phyloP scores from a whole-genome alignment of 2,113 vertebrate species.

The Climacteris rufus region DNA sequence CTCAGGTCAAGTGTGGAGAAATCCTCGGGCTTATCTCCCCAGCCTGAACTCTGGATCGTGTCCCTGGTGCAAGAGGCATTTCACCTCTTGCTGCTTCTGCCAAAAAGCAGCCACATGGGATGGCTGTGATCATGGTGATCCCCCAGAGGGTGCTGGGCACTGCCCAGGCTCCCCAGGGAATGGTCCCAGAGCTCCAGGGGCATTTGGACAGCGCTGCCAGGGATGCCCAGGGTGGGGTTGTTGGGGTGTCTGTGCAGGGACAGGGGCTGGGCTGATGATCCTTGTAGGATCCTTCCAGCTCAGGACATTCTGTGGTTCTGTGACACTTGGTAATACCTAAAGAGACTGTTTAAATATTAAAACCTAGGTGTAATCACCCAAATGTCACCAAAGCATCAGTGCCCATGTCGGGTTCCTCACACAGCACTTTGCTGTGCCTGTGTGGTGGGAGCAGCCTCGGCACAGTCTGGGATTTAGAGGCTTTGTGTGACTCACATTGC shows the following conservation, averaged over 20 bases:
- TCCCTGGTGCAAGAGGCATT: not conserved
- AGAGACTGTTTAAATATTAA: not conserved
- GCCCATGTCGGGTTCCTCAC: not conserved
- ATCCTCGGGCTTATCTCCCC: not conserved
- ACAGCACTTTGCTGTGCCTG: fast-evolving
- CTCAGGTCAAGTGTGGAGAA: not conserved
- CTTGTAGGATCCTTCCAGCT: fast-evolving
- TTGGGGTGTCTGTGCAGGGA: not conserved
- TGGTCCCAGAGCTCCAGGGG: not conserved
- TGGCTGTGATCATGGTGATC: not conserved
- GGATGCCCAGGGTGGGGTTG: not conserved
- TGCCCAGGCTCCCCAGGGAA: not conserved
- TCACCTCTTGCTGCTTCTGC: not conserved
- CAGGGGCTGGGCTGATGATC: not conserved
- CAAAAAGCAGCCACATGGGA: fast-evolving
- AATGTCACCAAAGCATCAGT: fast-evolving
- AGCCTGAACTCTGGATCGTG: not conserved
- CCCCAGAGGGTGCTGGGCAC: not conserved
- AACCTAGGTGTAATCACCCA: not conserved
- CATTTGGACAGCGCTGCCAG: not conserved
- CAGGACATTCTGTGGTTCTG: not conserved
- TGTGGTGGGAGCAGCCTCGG: not conserved
- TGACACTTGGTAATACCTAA: not conserved
- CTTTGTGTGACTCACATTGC: fast-evolving
- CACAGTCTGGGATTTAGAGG: not conserved